Conservation (phyloP, 1,140 invertebrate genomes). For the Acyrthosiphon pisum region DNA sequence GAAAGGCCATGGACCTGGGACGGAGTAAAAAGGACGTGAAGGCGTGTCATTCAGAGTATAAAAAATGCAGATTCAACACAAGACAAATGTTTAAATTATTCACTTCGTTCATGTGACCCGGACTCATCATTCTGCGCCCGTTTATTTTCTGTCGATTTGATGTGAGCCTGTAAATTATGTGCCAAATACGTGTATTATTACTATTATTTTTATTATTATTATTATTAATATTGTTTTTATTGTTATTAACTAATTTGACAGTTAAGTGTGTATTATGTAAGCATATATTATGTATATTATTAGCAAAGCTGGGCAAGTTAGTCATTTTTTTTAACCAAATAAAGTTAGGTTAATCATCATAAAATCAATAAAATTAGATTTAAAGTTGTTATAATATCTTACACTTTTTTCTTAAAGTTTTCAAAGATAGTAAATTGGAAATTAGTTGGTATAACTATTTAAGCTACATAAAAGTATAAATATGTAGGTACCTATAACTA, state of each 20-base stretch:
- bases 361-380: conserved; percentile 10
- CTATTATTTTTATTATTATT: conserved; percentile 3
- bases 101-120: conserved; percentile 22
- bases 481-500: background rate
- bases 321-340: background rate
- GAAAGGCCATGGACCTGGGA: conserved; percentile 51
- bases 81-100: conserved; percentile 52
- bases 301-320: background rate
- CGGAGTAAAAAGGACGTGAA: conserved; percentile 37
- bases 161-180: background rate
- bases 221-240: conserved; percentile 1
- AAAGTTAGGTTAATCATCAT: background rate
- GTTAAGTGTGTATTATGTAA: background rate
- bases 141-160: background rate
- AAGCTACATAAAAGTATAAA: background rate
- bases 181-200: conserved; percentile 27
- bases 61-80: conserved; percentile 56
- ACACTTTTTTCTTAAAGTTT: background rate
- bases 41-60: conserved; percentile 51
- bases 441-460: background rate
- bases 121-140: background rate
- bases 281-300: background rate
- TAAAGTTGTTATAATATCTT: background rate
- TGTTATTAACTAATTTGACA: background rate
- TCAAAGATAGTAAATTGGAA: background rate